Conservation (phyloP, 30 jellyfish, hydroid and myxozoan species). For the Aurelia sp. region DNA sequence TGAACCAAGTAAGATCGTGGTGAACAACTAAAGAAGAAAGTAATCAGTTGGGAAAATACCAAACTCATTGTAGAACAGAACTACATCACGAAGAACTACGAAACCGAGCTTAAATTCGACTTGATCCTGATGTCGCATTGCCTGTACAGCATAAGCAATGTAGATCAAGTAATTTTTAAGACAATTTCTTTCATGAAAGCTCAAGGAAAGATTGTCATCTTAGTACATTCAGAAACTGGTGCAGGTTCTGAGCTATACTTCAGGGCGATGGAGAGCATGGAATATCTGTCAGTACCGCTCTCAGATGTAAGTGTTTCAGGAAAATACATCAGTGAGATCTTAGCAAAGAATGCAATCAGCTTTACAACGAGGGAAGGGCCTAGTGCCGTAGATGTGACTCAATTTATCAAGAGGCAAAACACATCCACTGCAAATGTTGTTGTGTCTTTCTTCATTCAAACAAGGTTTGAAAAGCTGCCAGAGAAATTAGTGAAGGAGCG, state of each 20-base stretch:
- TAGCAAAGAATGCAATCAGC: neutral
- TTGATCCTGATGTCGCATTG: neutral
- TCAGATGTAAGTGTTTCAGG: neutral
- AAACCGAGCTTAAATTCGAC: constrained; percentile 40
- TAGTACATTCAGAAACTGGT: neutral
- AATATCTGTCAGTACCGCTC: neutral
- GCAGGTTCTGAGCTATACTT: constrained; percentile 2
- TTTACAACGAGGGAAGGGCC: neutral
- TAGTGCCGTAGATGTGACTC: constrained; percentile 6
- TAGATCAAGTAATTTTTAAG: neutral
- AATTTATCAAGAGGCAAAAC: neutral
- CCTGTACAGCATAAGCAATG: constrained; percentile 36
- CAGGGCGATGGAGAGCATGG: neutral
- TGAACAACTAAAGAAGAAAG: constrained; percentile 9
- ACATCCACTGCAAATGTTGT: too few species aligned
- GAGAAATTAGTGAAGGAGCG: constrained; percentile 34
- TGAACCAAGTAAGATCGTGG: neutral
- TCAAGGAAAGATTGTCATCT: too few species aligned
- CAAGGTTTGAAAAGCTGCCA: neutral
- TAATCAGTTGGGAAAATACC: constrained; percentile 23
- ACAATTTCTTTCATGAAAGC: constrained; percentile 29
- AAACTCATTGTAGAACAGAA: neutral
- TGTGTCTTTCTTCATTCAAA: too few species aligned
- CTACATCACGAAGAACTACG: constrained; percentile 21
- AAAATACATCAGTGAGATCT: neutral